These are phyloP conservation scores for Allacma fusca DNA, from an alignment of 2,888 invertebrate species.

Conservation along the genomic window DNA sequence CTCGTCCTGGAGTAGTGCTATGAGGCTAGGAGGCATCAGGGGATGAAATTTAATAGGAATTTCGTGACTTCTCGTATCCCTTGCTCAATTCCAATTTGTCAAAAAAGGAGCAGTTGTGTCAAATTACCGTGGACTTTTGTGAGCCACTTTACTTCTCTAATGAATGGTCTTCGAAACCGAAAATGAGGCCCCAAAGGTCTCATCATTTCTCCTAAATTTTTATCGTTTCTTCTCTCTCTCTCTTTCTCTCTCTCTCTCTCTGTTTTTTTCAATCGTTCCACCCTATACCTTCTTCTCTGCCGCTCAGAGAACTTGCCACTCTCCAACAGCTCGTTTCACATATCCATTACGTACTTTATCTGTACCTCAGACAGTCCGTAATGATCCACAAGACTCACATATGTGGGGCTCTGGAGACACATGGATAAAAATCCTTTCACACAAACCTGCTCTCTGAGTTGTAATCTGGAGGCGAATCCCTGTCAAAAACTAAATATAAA, in stretches of 20 bases:
- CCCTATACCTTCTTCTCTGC: not conserved
- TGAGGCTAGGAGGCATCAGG: constrained; percentile 35
- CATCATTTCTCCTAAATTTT: constrained; percentile 49
- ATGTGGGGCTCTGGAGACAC: not conserved
- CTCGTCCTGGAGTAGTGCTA: not conserved
- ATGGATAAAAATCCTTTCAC: constrained; percentile 4
- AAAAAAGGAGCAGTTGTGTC: constrained; percentile 55
- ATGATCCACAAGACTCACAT: constrained; percentile 2
- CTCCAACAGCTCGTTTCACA: not conserved
- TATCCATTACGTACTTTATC: constrained; percentile 8
- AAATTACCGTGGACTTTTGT: constrained; percentile 52
- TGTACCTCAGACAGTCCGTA: not conserved
- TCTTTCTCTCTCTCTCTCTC: constrained; percentile 24
- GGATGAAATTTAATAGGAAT: constrained; percentile 54
- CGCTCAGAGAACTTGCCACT: not conserved
- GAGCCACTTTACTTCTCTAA: constrained; percentile 49
- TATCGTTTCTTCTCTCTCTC: constrained; percentile 29
- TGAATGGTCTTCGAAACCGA: constrained; percentile 56
- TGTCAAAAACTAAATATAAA: constrained; percentile 28
- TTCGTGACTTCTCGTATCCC: constrained; percentile 54
- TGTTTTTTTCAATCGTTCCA: not conserved
- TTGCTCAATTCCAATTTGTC: constrained; percentile 54
- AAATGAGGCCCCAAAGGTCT: constrained; percentile 60
- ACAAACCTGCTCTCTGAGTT: not conserved
- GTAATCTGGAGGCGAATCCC: constrained; percentile 6